Evolutionary conservation across 2,113 vertebrate species (phyloP), one percentile per base, ranked within the genome.

Genomic region (Triplophysa tibetana): DNA sequence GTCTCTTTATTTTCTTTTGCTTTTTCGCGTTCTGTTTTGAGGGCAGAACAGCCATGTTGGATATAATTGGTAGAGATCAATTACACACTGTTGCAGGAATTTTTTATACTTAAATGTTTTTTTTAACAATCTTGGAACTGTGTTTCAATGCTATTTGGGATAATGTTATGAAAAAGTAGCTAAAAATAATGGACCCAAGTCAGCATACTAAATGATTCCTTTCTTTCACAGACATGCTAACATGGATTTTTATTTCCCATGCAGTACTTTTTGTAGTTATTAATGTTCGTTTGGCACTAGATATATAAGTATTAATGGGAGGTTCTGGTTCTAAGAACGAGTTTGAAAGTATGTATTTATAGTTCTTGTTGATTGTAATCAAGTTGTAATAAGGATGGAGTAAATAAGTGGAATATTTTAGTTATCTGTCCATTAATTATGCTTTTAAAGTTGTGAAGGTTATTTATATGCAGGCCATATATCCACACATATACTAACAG

Each of bases 381-480:
- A 2, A 14, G 23, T 45, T 73, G 58, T 38, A 54, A 52, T 61
- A 56, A 41, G 43, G 67, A 61, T 72, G 38, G 19, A 67, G 45
- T 74, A 69, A 54, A 21, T 77, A 33, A 62, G 54, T 80, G n/a
- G 61, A 80, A 69, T 68, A 16, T 54, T 68, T 69, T 60, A 23
- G 50, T 79, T 12, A 48, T 60, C 67, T 81, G 74, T 84, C 26
- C 33, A 73, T 63, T 41, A 64, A 52, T 79, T 72, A 78, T 70
- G 61, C 43, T 83, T 80, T 43, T 70, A 67, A 69, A 29, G 63
- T 73, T 74, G 72, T 73, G 63, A 75, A 70, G 67, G 78, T 75
- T 80, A 80, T 85, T 78, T 78, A 83, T 83, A 61, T 82, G 24
- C 45, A 84, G 81, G 23, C 77, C 68, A 81, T 87, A 78, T 78